Evolutionary conservation across 2,113 vertebrate species (phyloP), one percentile per base, ranked within the genome.

Genomic region (Bungarus multicinctus): DNA sequence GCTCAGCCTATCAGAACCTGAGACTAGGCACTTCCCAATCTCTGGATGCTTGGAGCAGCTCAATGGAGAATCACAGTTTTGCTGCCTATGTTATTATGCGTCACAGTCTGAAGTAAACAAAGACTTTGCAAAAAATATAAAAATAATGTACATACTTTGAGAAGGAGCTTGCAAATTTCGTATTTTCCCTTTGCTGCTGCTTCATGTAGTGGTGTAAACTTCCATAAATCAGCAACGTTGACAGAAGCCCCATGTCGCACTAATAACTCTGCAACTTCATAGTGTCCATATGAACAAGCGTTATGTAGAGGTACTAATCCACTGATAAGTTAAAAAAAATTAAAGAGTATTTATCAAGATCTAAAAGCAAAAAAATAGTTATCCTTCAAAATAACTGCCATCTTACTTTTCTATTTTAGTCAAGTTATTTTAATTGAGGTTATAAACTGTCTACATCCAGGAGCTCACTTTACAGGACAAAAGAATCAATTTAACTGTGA

Each of bases 131-230:
- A 20, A 3, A 86, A 0, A 85, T 50, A 69, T n/a, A n/a, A n/a
- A 69, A 81, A 90, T 52, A 85, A 39, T 85, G 60, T 58, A 97
- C 97, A 3, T 98, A 99, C 99, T 98, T 99, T 99, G 89, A 99
- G 97, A 94, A 99, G 98, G 60, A 99, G 98, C 93, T 99, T 99
- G 98, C 99, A 99, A 97, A 99, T 99, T 97, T 99, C 99, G 0
- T 99, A 99, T 98, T 99, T 99, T 94, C 99, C 99, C 97, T 99
- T 99, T 93, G 99, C 99, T 25, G 99, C 99, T 53, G 99, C 99
- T 98, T 99, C 99, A n/a, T 99, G 99, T 4, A 99, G 97, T n/a
- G 99, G 99, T 0, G 99, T 99, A 95, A 99, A 99, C 95, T 99
- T 99, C 99, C 99, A 99, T 64, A 99, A 95, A 97, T 99, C 99